Conservation (phyloP, 2,113 vertebrate genomes). For the Atlantisia rogersi region DNA sequence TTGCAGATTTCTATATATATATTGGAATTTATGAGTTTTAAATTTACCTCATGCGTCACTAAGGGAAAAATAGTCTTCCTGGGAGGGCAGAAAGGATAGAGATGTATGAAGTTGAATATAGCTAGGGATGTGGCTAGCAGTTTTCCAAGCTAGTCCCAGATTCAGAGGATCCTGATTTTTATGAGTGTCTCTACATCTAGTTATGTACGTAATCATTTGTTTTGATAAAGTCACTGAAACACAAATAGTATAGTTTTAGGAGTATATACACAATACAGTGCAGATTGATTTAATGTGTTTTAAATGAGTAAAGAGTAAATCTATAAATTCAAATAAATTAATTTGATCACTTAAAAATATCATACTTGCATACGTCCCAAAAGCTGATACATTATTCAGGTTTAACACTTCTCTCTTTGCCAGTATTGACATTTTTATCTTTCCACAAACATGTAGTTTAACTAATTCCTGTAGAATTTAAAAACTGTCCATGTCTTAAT, state of each 20-base stretch:
- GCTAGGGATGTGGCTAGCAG: not conserved
- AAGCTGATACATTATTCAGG: not conserved
- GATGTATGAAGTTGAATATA: not conserved
- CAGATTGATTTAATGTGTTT: not conserved
- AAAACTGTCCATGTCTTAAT: not conserved
- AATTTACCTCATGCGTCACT: not conserved
- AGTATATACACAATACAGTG: not conserved
- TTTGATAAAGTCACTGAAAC: not conserved
- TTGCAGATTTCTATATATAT: not conserved
- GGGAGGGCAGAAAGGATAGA: not conserved
- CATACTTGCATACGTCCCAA: not conserved
- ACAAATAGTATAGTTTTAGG: not conserved
- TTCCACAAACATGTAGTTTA: not conserved
- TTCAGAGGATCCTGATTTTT: not conserved
- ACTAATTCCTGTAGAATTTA: no score
- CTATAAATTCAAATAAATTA: not conserved
- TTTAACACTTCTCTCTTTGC: not conserved
- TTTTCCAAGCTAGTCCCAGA: not conserved
- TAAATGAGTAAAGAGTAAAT: not conserved
- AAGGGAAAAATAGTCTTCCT: not conserved
- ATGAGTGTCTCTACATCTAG: not conserved
- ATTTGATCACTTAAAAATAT: not conserved
- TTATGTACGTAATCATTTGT: not conserved
- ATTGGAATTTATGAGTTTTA: not conserved
- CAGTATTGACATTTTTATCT: no score